Conservation (phyloP, 2,888 invertebrate genomes). For the Plebejus argus region DNA sequence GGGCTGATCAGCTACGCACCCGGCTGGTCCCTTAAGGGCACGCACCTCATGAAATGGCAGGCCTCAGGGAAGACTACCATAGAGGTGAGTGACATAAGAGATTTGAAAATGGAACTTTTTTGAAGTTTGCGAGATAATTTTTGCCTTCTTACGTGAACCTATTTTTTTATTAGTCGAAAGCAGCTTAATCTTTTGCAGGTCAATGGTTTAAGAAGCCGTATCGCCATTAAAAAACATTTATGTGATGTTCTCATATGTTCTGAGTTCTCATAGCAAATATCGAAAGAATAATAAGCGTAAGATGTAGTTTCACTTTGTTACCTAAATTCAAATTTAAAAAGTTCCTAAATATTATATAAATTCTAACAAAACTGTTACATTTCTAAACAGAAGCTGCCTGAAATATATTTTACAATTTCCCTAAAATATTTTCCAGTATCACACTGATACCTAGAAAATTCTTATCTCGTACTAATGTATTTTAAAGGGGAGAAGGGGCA, state of each 20-base stretch:
- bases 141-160: not conserved
- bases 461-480: constrained; percentile 30
- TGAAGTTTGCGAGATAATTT: not conserved
- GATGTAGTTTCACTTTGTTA: too few relatives aligned
- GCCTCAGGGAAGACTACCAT: constrained; percentile 81
- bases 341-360: too few relatives aligned
- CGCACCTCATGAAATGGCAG: constrained; percentile 83
- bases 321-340: too few relatives aligned
- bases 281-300: too few relatives aligned
- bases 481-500: constrained; percentile 45
- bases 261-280: too few relatives aligned
- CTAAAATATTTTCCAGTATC: constrained; percentile 2
- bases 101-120: constrained; percentile 38
- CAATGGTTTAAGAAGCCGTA: too few relatives aligned
- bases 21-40: constrained; percentile 82
- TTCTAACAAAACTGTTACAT: too few relatives aligned
- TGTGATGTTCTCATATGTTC: too few relatives aligned
- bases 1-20: constrained; percentile 83
- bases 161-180: too few relatives aligned
- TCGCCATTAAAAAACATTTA: too few relatives aligned
- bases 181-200: too few relatives aligned
- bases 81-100: constrained; percentile 72
- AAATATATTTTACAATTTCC: not conserved
- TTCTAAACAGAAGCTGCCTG: not conserved
- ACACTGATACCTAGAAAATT: not conserved